Base-by-base conservation (phyloP, 23 tunicate genomes). In the Botrylloides violaceus region DNA sequence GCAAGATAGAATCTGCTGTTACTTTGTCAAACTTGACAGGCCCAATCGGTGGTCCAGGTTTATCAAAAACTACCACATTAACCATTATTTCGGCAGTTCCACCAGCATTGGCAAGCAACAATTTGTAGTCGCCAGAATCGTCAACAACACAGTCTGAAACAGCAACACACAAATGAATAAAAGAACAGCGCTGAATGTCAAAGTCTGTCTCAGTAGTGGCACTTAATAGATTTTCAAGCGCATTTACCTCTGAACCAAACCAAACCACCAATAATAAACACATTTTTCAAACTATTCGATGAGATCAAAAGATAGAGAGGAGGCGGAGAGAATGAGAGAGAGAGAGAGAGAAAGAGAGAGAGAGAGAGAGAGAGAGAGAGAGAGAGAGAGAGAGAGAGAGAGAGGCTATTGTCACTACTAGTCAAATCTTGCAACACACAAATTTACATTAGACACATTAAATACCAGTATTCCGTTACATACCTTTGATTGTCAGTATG, bases 21-120 rank as follows among this genome's bases (percentile, higher is more conserved):
- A 93, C 71, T 23, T 33, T 53, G 7, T 85, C 98, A 61, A 84
- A 83, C 19, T 75, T 65, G 6, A 85, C 82, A 18, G 97, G 97
- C 4, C 90, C 90, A 31, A 72, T 49, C 18, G 97, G 97, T 1
- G 78, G 77, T 2, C 94, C 84, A n/a, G 98, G 98, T 36, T 93
- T 93, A 70, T 85, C 98, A 32, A 75, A 83, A 4, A 93, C 89
- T 25, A 93, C 88, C 23, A 93, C 79, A 32, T 78, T 59, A 15
- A 93, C 88, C 3, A 87, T 75, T 5, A 59, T 66, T 4, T 66
- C 84, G 34, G 59, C 76, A 33, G 55, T 66, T 26, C 87, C 81
- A 25, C 70, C 62, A 6, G 57, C 2, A 49, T 86, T 93, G 57
- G 77, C 38, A 0, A 64, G 87, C 0, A 47, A 55, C 3, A 93